Evolutionary conservation across 2,888 invertebrate genomes (phyloP), one percentile per base, ranked within the genome.

Genomic region (Drosophila neoperkinsi): DNA sequence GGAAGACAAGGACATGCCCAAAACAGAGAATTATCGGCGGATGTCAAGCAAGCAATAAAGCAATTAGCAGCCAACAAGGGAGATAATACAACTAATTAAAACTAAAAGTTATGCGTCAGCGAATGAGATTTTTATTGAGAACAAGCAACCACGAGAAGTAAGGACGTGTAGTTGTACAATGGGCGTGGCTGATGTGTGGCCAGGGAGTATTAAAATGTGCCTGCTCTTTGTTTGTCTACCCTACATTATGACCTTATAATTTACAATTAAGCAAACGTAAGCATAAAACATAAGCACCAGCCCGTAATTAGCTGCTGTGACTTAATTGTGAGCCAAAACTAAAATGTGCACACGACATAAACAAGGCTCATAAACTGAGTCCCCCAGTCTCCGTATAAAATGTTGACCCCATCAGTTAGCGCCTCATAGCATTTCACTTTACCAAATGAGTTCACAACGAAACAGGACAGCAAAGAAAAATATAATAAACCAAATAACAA

Each of bases 31-130:
- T 59, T 64, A 79, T 80, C 69, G 77, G 75, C 59, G 64, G 66
- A 60, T 81, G 76, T 59, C 43, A 65, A 66, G 69, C 55, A 51
- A 76, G 90, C 82, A 87, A 88, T 87, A 87, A 87, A 87, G 87
- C 90, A 87, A 87, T 87, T 87, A 87, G 89, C 81, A 77, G 84
- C 43, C 82, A 74, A 87, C 84, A 82, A 84, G 84, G 89, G 84
- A 89, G 88, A 87, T 85, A 87, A 87, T 88, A 86, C 88, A 86
- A 86, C 88, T 87, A 87, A 87, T 87, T 87, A 87, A 87, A 90
- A 88, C 88, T 88, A 88, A 87, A 87, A 87, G 90, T 87, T 90
- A 90, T 87, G 88, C 83, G 86, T 83, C 86, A 90, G 88, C 86
- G 86, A 87, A 90, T 88, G 84, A 81, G 84, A 88, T 88, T 88